Evolutionary conservation across 2,888 invertebrate genomes (phyloP).

Genomic region (Eumacrocentrus americanus): DNA sequence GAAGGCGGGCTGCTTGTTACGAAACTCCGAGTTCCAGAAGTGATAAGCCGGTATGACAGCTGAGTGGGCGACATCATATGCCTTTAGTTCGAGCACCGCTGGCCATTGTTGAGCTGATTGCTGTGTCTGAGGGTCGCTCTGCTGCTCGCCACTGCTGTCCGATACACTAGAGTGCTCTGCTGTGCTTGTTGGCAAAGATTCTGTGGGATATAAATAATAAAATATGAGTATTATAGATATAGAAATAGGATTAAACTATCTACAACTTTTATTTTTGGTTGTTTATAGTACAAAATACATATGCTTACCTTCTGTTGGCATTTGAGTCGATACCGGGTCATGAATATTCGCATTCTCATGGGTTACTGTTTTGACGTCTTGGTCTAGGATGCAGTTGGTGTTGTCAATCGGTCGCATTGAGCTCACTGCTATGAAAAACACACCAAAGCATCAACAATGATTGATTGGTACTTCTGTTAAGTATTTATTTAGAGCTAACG

Average conservation of each 20-base stretch:
- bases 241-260: background rate
- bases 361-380: conserved; percentile 86
- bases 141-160: conserved; percentile 65
- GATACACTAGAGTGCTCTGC: conserved; percentile 70
- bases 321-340: conserved; percentile 74
- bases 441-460: conserved; percentile 11
- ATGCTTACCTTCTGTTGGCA: conserved; percentile 73
- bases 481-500: conserved; percentile 10
- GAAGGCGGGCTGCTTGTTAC: conserved; percentile 88
- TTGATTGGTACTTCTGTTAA: conserved; percentile 2
- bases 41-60: conserved; percentile 88
- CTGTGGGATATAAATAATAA: conserved; percentile 61
- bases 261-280: background rate
- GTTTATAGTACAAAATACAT: too few relatives aligned
- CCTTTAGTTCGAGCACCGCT: conserved; percentile 78
- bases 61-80: conserved; percentile 83
- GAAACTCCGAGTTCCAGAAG: conserved; percentile 92
- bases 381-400: conserved; percentile 87
- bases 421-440: conserved; percentile 73
- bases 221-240: background rate
- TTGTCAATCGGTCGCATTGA: conserved; percentile 90
- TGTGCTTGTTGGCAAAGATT: conserved; percentile 76
- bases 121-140: conserved; percentile 69
- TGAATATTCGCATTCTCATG: conserved; percentile 81
- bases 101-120: conserved; percentile 81